Conservation (phyloP, 1,140 invertebrate species). For the Drosophila santomea region DNA sequence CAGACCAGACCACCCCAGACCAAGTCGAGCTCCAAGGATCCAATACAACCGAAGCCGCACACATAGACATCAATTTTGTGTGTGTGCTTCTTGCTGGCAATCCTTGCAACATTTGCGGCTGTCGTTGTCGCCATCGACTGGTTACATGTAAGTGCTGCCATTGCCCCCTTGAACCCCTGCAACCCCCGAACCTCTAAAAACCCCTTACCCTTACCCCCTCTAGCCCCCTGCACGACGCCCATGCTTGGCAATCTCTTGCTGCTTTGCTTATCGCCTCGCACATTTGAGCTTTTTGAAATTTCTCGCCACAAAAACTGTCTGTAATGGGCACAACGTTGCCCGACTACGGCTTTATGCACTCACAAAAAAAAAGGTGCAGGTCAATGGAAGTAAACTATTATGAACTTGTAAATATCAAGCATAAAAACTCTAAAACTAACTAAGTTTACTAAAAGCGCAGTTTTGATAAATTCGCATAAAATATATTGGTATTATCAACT, state of each 20-base stretch:
- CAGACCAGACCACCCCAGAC: no score
- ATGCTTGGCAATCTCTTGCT: slow-evolving; percentile 47
- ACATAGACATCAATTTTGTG: slow-evolving; percentile 58
- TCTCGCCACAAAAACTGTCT: slow-evolving; percentile 58
- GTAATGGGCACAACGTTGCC: slow-evolving; percentile 58
- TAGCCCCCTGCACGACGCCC: no score
- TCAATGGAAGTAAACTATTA: no score
- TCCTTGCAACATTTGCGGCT: slow-evolving; percentile 53
- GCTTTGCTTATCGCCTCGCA: slow-evolving; percentile 81
- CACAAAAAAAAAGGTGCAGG: not conserved
- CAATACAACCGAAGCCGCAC: slow-evolving; percentile 9
- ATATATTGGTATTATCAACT: no score
- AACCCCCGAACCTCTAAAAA: no score
- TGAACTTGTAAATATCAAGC: no score
- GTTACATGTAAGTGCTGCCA: slow-evolving; percentile 62
- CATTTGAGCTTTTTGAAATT: slow-evolving; percentile 76
- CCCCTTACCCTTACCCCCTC: not conserved
- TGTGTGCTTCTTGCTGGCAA: slow-evolving; percentile 56
- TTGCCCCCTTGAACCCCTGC: slow-evolving; percentile 7
- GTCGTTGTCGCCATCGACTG: slow-evolving; percentile 60
- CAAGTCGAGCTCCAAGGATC: not conserved
- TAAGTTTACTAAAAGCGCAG: not conserved
- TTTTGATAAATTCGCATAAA: no score
- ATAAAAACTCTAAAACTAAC: not conserved
- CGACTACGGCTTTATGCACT: slow-evolving; percentile 2